These are phyloP conservation scores for Diabrotica balteata DNA, from an alignment of 2,888 invertebrate genomes.

Conservation along the genomic window DNA sequence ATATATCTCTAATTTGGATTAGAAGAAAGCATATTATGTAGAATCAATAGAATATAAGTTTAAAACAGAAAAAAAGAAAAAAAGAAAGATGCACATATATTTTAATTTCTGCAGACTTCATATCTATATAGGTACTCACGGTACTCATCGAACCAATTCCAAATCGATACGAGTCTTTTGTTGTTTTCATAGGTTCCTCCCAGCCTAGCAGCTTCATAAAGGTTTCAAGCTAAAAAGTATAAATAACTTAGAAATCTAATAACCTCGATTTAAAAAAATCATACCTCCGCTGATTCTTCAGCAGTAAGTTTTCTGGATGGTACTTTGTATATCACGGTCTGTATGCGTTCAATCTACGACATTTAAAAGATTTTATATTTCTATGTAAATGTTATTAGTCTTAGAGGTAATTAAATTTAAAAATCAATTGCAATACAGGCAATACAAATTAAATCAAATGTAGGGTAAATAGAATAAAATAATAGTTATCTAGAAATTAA, in stretches of 20 bases:
- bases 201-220: slow-evolving; percentile 28
- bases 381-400: too few species aligned
- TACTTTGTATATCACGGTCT: slow-evolving; percentile 26
- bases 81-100: too few species aligned
- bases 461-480: too few species aligned
- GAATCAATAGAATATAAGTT: too few species aligned
- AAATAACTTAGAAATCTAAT: not conserved
- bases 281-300: slow-evolving; percentile 34
- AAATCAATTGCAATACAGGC: too few species aligned
- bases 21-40: too few species aligned
- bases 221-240: slow-evolving; percentile 31
- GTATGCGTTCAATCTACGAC: slow-evolving; percentile 24
- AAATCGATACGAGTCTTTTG: slow-evolving; percentile 19
- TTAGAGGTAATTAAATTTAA: too few species aligned
- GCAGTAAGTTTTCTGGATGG: slow-evolving; percentile 18
- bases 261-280: not conserved
- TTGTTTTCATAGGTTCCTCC: slow-evolving; percentile 27
- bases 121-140: slow-evolving; percentile 18
- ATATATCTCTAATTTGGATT: too few species aligned
- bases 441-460: too few species aligned
- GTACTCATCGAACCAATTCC: slow-evolving; percentile 20
- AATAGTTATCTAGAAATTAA: too few species aligned
- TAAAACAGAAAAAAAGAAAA: too few species aligned
- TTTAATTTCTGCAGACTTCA: too few species aligned
- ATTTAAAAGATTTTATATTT: not conserved